phyloP scores from a whole-genome alignment of 2,888 invertebrate species.

The Catocala sponsa region DNA sequence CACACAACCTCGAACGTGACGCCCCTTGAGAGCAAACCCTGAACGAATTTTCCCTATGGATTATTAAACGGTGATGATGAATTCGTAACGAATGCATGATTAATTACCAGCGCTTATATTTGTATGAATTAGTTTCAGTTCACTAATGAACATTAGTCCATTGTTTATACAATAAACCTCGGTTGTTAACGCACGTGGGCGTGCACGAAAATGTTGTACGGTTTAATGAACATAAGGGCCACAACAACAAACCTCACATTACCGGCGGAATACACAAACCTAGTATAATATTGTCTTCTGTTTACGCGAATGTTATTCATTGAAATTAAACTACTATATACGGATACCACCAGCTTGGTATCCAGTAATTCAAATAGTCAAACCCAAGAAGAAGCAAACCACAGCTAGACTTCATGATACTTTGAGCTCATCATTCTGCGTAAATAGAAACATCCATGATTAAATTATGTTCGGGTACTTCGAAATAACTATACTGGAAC shows the following conservation, averaged over 20 bases:
- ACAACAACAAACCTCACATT: not conserved
- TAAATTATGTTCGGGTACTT: too few species aligned
- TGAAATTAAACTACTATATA: too few species aligned
- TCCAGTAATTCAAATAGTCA: too few species aligned
- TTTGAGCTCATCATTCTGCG: too few species aligned
- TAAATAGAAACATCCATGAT: too few species aligned
- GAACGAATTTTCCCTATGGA: conserved; percentile 58
- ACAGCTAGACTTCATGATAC: too few species aligned
- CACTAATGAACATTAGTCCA: conserved; percentile 29
- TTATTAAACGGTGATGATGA: conserved; percentile 33
- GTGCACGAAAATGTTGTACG: conserved; percentile 19
- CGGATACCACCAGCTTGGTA: too few species aligned
- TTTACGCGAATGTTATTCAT: too few species aligned
- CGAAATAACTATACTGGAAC: too few species aligned
- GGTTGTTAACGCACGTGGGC: conserved; percentile 31
- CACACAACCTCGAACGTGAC: conserved; percentile 72
- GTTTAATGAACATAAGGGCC: conserved; percentile 1
- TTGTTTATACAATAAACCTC: conserved; percentile 31
- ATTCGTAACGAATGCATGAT: conserved; percentile 25
- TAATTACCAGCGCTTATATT: conserved; percentile 10
- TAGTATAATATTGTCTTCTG: too few species aligned
- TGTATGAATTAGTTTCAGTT: conserved; percentile 28
- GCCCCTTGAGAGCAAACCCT: conserved; percentile 68
- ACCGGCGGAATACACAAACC: not conserved
- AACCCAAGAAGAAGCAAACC: too few species aligned